Conservation (phyloP, 1,140 invertebrate genomes). For the Episyrphus balteatus region DNA sequence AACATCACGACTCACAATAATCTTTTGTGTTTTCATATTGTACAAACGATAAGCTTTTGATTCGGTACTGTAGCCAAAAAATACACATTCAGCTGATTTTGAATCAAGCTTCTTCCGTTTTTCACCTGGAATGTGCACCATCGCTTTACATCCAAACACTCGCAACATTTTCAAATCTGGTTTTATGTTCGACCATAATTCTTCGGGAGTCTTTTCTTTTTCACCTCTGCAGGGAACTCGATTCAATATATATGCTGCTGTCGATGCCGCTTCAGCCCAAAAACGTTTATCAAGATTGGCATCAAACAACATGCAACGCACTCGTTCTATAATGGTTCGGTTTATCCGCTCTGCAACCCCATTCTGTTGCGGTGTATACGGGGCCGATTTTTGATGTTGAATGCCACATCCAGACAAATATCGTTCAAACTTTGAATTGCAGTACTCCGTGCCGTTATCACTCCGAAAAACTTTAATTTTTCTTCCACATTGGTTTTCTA, state of each 20-base stretch:
- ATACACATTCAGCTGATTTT: conserved; percentile 20
- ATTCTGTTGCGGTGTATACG: conserved; percentile 26
- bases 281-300: conserved; percentile 23
- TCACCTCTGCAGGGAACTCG: conserved; percentile 16
- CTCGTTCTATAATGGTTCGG: conserved; percentile 18
- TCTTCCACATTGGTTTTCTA: conserved; percentile 1
- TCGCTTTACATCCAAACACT: conserved; percentile 35
- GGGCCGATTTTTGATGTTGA: conserved; percentile 13
- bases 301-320: conserved; percentile 26
- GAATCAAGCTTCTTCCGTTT: conserved; percentile 19
- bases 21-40: too few species aligned
- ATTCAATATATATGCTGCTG: conserved; percentile 37
- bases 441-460: conserved; percentile 26
- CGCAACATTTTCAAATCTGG: conserved; percentile 15
- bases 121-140: conserved; percentile 28
- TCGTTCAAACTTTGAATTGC: conserved; percentile 6
- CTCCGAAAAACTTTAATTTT: conserved; percentile 11
- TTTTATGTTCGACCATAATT: conserved; percentile 16
- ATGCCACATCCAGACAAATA: conserved; percentile 3
- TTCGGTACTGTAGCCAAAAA: conserved; percentile 30
- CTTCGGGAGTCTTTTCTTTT: conserved; percentile 16
- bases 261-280: conserved; percentile 38
- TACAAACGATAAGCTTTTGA: conserved; percentile 16
- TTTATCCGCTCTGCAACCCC: conserved; percentile 21
- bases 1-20: too few species aligned